phyloP scores from a whole-genome alignment of 2,113 vertebrate genomes.

The Murina feae region DNA sequence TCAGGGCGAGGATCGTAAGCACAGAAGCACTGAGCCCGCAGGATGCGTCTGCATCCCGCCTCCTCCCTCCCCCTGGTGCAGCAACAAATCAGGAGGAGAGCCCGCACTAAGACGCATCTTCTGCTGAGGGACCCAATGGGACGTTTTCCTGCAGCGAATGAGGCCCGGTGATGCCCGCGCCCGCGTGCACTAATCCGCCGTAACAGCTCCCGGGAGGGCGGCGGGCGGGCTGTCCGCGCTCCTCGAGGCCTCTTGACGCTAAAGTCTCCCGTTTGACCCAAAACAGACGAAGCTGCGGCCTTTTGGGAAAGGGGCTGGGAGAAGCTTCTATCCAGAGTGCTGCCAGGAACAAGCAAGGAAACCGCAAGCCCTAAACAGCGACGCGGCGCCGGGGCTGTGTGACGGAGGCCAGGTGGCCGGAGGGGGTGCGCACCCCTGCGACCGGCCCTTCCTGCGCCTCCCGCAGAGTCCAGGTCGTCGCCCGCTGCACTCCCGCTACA shows the following conservation, averaged over 20 bases:
- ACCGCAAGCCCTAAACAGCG: neutral
- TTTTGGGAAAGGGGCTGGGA: neutral
- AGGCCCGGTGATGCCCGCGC: slow-evolving; percentile 1
- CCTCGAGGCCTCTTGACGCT: neutral
- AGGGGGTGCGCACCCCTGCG: neutral
- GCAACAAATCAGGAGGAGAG: slow-evolving; percentile 26
- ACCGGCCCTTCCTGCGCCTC: neutral
- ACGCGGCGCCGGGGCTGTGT: neutral
- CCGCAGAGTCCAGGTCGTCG: neutral
- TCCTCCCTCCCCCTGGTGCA: slow-evolving; percentile 5
- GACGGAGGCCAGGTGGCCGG: neutral
- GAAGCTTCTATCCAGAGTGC: neutral
- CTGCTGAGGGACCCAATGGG: slow-evolving; percentile 39
- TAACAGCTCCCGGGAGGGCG: neutral
- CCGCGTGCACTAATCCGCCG: neutral
- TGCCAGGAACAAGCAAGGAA: neutral
- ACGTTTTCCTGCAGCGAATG: slow-evolving; percentile 57
- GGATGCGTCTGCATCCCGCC: slow-evolving; percentile 36
- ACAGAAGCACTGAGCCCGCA: neutral
- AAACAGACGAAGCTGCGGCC: neutral
- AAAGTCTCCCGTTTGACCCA: neutral
- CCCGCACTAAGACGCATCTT: neutral
- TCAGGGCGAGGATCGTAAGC: neutral
- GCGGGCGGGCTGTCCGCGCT: neutral
- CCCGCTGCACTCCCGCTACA: neutral